Percentiles rank a stretch among this genome's conserved stretches.
These are phyloP conservation scores for Cosmia pyralina DNA, from an alignment of 2,888 invertebrate genomes.

Conservation along the genomic window DNA sequence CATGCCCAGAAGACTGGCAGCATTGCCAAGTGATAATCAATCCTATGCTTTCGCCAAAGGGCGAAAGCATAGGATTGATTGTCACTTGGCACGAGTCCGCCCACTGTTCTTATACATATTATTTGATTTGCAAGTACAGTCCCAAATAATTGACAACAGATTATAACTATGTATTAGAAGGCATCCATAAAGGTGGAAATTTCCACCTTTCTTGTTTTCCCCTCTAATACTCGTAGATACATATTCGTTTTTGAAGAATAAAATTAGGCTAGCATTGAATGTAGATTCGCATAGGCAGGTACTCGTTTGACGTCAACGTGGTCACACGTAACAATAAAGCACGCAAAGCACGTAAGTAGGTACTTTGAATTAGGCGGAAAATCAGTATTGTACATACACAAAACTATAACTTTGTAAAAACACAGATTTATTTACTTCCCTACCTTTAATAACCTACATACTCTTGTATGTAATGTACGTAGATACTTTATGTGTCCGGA, in stretches of 20 bases:
- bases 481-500: background rate
- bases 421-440: background rate
- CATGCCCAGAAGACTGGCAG: background rate
- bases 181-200: background rate
- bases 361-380: constrained; percentile 7
- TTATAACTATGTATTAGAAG: background rate
- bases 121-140: background rate
- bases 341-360: background rate
- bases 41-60: background rate
- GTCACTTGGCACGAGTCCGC: no score
- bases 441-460: background rate
- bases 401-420: background rate
- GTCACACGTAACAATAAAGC: background rate
- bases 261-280: background rate
- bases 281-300: background rate
- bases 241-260: background rate
- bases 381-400: background rate
- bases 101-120: no score
- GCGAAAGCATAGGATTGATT: no score
- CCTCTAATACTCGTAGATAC: background rate
- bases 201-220: background rate
- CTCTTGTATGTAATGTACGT: background rate
- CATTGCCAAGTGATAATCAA: background rate
- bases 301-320: background rate
- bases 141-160: no score